These are phyloP conservation scores for Hydrozoanthus tunicans DNA, from an alignment of 64 coral and sea anemone genomes.

Conservation along the genomic window DNA sequence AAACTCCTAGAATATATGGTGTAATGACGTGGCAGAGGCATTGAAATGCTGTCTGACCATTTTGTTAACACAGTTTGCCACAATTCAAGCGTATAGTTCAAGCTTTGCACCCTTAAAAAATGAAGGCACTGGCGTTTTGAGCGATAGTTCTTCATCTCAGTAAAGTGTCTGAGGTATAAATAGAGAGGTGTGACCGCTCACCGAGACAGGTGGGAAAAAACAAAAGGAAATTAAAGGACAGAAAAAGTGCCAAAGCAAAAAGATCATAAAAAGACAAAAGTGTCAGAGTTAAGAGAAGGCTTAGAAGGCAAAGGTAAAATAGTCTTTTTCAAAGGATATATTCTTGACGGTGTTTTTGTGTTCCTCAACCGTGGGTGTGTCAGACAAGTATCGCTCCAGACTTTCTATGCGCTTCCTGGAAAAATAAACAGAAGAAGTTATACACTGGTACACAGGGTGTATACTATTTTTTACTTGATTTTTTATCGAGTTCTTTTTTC, in stretches of 20 bases:
- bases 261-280: background rate
- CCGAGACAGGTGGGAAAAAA: no score
- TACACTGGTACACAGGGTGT: no score
- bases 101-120: background rate
- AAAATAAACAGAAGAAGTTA: background rate
- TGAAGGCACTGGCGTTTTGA: background rate
- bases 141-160: background rate
- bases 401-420: slow-evolving; percentile 61
- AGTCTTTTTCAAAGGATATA: slow-evolving; percentile 56
- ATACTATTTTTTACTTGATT: no score
- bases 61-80: no score
- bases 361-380: slow-evolving; percentile 70
- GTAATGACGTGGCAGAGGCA: no score
- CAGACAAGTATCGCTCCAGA: slow-evolving; percentile 72
- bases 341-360: slow-evolving; percentile 73
- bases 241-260: background rate
- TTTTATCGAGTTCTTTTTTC: no score
- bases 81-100: no score
- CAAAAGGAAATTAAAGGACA: no score
- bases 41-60: no score
- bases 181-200: no score
- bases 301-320: background rate
- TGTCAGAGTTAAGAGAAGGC: no score
- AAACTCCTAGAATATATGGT: no score
- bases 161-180: background rate